Base-by-base conservation (phyloP, 2,797 vertebrate genomes). In the Synaphobranchus kaupii region DNA sequence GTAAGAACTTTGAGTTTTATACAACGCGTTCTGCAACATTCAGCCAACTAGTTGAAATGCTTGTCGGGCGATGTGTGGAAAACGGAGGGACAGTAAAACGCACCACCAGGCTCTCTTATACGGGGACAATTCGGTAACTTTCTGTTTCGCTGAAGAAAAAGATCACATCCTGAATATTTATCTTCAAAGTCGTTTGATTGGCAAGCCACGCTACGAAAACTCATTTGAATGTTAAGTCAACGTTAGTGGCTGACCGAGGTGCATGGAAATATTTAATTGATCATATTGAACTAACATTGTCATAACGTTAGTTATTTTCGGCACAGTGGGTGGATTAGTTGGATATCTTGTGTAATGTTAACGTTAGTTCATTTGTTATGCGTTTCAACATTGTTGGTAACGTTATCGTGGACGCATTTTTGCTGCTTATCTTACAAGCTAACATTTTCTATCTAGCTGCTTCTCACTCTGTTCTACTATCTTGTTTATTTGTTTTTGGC, bases 1-100 rank as follows among this genome's bases (percentile, higher is more conserved):
- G 78, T 81, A 81, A 81, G 78, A 81, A 48, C 25, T 25, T 81
- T n/a, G 78, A 81, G 44, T 9, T 81, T 81, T 81, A 50, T 81
- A 12, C 12, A 48, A 50, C 8, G 78, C 22, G 3, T 25, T 50
- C 34, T 44, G 34, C 22, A 44, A 5, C 13, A 22, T 81, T 47
- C 47, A 48, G 78, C 39, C 6, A n/a, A 47, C 47, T 9, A n/a
- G 47, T n/a, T n/a, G 22, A 6, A 81, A 48, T 50, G 44, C 78
- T 25, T 81, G 47, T 34, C 25, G 78, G 25, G 8, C 22, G 2
- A 47, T 76, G 73, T 47, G 39, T 78, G 73, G 39, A 47, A 44
- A 47, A 47, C 73, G 0, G 5, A 81, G 78, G 15, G 13, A 22
- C 25, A 25, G 28, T 50, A n/a, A 81, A 81, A 50, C 7, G 47